Conservation (phyloP, 2,797 vertebrate species). For the Darevskia mixta region DNA sequence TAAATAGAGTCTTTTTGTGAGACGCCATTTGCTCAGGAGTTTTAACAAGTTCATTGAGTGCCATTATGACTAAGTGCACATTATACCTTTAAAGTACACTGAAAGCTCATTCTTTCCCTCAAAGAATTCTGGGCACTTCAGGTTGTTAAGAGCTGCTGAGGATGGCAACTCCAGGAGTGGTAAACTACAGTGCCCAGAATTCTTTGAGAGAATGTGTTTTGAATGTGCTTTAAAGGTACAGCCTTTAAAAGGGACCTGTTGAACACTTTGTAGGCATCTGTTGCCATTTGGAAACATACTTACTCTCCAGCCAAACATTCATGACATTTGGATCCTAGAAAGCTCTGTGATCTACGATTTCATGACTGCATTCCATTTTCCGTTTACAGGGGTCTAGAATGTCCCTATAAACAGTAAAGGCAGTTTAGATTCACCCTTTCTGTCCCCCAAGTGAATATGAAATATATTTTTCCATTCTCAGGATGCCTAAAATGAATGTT, state of each 20-base stretch:
- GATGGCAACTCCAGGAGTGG: no score
- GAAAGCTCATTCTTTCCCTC: no score
- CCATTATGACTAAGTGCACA: neutral
- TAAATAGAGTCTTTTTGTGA: neutral
- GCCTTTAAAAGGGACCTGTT: no score
- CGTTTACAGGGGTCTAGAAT: neutral
- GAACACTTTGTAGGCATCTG: neutral
- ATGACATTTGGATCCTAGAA: neutral
- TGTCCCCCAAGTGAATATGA: slow-evolving; percentile 28
- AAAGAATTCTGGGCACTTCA: no score
- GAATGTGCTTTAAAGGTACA: no score
- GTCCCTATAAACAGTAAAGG: neutral
- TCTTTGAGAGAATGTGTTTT: no score
- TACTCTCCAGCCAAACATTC: neutral
- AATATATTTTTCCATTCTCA: slow-evolving; percentile 12
- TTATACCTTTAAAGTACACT: no score
- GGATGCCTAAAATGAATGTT: slow-evolving; percentile 17
- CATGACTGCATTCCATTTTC: neutral
- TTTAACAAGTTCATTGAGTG: neutral
- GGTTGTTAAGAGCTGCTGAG: no score
- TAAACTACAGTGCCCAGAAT: no score
- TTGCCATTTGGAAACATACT: neutral
- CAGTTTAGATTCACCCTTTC: neutral
- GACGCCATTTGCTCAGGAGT: neutral
- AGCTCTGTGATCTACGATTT: neutral